Evolutionary conservation across 1,140 invertebrate species (phyloP), one percentile per base, ranked within the genome.

Genomic region (Capitella teleta): DNA sequence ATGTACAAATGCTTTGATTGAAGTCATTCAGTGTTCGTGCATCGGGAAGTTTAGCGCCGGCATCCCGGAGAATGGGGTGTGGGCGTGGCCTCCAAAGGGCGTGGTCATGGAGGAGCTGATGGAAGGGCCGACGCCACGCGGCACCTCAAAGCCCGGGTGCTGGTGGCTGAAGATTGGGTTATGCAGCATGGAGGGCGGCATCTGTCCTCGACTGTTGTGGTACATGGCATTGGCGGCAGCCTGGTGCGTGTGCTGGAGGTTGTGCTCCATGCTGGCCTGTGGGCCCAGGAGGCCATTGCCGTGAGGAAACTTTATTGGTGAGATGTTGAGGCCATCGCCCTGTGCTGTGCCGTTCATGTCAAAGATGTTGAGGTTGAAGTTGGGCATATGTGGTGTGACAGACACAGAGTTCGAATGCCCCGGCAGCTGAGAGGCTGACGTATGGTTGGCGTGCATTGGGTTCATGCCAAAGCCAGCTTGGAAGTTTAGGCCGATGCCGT

Each of bases 301-400:
- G n/a, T 67, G 64, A 8, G 66, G 61, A 53, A 74, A 74, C 52
- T 74, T 74, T 16, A 72, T 72, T 1, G 72, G 69, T 12, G 68
- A 66, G 5, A 71, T 66, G 40, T 66, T 65, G 32, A 69, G 47
- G 18, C 25, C 18, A 23, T 61, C 59, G 24, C 65, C 63, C 23
- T 62, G 60, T 14, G 57, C 56, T 16, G 62, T 58, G 25, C 56
- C 61, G 41, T 59, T 62, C 41, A 66, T 64, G 45, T 73, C 70
- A 2, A 66, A 60, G 48, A 73, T 73, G 34, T 62, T 64, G 28
- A 72, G 52, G 47, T 62, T 70, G 51, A 74, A 72, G 49, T 71
- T 70, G 10, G 66, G 59, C 61, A 73, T 68, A 46, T 71, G 68
- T 34, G 67, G 64, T 16, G 65, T 56, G 8, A 49, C 45, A 8